Evolutionary conservation across 2,113 vertebrate genomes (phyloP).

Genomic region (Rhinopomastus cyanomelas): DNA sequence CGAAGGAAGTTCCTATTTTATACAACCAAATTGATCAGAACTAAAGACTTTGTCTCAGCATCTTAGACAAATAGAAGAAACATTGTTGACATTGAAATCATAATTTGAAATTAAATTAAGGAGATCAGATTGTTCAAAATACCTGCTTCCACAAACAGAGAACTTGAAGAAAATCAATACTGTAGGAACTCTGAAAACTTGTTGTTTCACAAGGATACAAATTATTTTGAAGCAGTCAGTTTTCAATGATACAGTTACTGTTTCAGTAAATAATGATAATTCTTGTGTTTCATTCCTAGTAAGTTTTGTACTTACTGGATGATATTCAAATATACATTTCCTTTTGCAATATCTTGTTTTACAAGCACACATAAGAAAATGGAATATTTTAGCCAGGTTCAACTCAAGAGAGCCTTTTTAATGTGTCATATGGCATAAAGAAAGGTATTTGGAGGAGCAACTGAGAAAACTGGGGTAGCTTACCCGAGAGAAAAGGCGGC

Average conservation of each 20-base stretch:
- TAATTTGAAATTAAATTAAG: conserved; percentile 19
- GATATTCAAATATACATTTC: neutral
- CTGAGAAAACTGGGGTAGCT: too few relatives aligned
- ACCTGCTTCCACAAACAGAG: neutral
- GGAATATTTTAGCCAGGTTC: neutral
- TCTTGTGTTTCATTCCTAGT: neutral
- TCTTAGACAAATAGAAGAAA: neutral
- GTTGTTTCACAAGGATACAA: neutral
- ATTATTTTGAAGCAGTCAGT: neutral
- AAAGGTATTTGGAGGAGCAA: neutral
- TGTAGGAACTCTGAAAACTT: neutral
- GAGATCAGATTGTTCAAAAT: neutral
- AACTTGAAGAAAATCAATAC: conserved; percentile 11
- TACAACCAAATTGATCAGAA: neutral
- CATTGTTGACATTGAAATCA: neutral
- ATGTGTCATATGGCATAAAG: neutral
- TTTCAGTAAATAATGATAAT: neutral
- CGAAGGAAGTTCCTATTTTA: neutral
- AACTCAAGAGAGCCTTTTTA: neutral
- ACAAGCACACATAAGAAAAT: neutral
- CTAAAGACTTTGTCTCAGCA: neutral
- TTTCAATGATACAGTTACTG: neutral
- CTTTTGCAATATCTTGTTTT: neutral
- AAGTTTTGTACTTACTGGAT: neutral
- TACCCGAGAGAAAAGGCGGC: too few relatives aligned